Evolutionary conservation across 2,113 vertebrate species (phyloP).

Genomic region (Oryzias woworae): DNA sequence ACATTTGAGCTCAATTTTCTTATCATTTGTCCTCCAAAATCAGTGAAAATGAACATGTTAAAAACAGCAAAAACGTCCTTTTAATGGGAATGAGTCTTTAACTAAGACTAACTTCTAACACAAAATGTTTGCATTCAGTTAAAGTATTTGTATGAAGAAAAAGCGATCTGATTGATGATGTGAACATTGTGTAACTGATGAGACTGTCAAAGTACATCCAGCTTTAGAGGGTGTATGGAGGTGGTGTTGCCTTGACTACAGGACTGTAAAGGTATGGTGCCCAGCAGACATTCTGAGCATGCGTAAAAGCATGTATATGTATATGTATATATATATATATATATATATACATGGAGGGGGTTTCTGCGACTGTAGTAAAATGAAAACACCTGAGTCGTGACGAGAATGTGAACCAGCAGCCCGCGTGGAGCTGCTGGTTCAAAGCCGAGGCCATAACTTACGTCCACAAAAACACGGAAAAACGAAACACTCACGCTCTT

Average conservation of each 20-base stretch:
- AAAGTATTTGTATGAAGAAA: too few species aligned
- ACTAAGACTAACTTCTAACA: too few species aligned
- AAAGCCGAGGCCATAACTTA: too few species aligned
- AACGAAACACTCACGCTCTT: conserved; percentile 81
- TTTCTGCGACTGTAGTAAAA: conserved; percentile 62
- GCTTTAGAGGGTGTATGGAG: conserved; percentile 1
- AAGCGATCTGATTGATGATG: too few species aligned
- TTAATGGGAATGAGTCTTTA: too few species aligned
- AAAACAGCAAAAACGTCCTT: too few species aligned
- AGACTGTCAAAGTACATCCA: too few species aligned
- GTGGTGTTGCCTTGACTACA: conserved; percentile 66
- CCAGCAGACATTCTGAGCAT: conserved; percentile 35
- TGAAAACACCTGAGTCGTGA: conserved; percentile 75
- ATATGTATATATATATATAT: conserved; percentile 1
- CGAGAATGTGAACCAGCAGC: conserved; percentile 48
- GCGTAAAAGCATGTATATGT: not conserved
- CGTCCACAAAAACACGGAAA: conserved; percentile 26
- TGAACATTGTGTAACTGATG: too few species aligned
- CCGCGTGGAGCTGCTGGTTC: not conserved
- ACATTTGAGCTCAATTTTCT: too few species aligned
- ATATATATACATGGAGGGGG: conserved; percentile 2
- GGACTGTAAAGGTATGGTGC: conserved; percentile 63
- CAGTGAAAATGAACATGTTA: too few species aligned
- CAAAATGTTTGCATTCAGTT: too few species aligned
- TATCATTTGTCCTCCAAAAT: too few species aligned